Evolutionary conservation across 2,888 invertebrate genomes (phyloP), one percentile per base, ranked within the genome.

Genomic region (Dryomyza anilis): DNA sequence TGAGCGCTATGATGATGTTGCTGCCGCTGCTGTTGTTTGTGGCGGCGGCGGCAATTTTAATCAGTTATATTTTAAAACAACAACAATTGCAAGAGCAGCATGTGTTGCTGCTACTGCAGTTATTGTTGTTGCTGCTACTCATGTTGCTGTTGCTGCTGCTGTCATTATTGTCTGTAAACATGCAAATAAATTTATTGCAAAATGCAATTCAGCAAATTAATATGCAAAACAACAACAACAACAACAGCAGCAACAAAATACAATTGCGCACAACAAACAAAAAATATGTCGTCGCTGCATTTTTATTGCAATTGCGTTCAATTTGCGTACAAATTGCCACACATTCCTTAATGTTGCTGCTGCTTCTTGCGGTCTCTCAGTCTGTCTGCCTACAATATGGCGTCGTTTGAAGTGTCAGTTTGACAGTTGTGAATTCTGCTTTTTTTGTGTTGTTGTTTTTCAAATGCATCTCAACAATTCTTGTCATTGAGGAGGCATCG

Each of bases 171-270:
- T 68, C 62, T 69, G 67, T 68, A 68, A 70, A 70, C 71, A 72
- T 68, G 72, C 71, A 67, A 70, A 71, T 70, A 69, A 72, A 71
- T 71, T 69, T 72, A 72, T 70, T 69, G 68, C 67, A 66, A 70
- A 69, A 69, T 68, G 65, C 70, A 66, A 67, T 63, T 55, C 48
- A 61, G 27, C 43, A 58, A 53, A 19, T 19, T 19, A 33, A 21
- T n/a, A 59, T n/a, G 33, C 12, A 48, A 59, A 57, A 25, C 43
- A 57, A 43, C 21, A n/a, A 21, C 23, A 39, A 30, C 29, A 29
- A 14, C 27, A 29, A 53, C 29, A 53, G 16, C 19, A 30, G 30
- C 29, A 29, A 30, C 29, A 3, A 50, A 12, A 23, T 21, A 43
- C n/a, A n/a, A n/a, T n/a, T n/a, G n/a, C 16, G 23, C 48, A 48